Percentiles rank a stretch among this genome's conserved stretches.
phyloP scores from a whole-genome alignment of 2,888 invertebrate species.

The Deilephila porcellus region DNA sequence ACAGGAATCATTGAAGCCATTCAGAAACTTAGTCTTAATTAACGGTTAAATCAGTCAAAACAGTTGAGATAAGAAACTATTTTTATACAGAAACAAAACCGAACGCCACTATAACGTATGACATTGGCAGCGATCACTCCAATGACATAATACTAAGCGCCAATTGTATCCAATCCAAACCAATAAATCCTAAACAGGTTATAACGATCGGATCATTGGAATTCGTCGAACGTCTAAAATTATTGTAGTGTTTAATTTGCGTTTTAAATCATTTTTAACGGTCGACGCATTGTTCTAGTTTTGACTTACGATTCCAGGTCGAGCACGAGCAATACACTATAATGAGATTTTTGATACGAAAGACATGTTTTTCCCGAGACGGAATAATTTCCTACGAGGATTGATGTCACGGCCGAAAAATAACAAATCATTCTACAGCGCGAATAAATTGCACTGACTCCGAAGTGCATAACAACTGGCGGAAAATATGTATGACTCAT shows the following conservation, averaged over 20 bases:
- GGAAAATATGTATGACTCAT: not conserved
- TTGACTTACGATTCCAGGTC: too few species aligned
- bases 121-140: slow-evolving; percentile 25
- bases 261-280: not conserved
- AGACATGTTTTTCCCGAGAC: too few species aligned
- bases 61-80: not conserved
- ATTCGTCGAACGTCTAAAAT: not conserved
- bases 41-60: not conserved
- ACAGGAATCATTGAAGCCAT: too few species aligned
- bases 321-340: too few species aligned
- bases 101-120: not conserved
- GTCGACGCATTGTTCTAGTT: not conserved
- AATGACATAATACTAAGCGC: slow-evolving; percentile 24
- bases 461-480: too few species aligned
- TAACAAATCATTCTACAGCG: too few species aligned
- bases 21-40: too few species aligned
- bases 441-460: too few species aligned
- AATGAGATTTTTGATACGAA: too few species aligned
- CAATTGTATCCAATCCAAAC: slow-evolving; percentile 19
- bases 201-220: not conserved
- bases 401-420: too few species aligned
- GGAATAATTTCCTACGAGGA: too few species aligned
- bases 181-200: slow-evolving; percentile 21
- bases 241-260: not conserved
- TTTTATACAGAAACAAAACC: not conserved